Base-by-base conservation (phyloP, 2,888 invertebrate species). In the Cephonodes hylas region DNA sequence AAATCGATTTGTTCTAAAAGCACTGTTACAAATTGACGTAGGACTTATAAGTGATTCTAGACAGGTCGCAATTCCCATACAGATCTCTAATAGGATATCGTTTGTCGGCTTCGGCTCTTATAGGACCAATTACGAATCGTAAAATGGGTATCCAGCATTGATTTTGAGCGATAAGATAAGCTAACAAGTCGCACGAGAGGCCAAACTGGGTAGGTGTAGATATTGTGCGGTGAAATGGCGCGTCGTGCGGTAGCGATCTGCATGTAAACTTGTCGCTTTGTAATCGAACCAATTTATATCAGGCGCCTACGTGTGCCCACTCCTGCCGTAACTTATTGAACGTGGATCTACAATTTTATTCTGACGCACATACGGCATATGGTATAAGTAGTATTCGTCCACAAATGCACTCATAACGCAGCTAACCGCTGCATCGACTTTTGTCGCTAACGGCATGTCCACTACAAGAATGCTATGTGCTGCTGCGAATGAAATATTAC, bases 271-370 rank as follows among this genome's bases (percentile, higher is more conserved):
- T 83, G 84, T 81, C 77, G 73, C 74, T 75, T 78, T 81, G 80
- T 81, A 83, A 84, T 80, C 76, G 76, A 77, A 79, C 73, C 77
- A 79, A 83, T 80, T 81, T 81, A 81, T 81, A 80, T 76, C 73
- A 72, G 74, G 77, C 75, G 74, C 75, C 74, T 57, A 34, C 34
- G 69, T 69, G 64, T 69, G 66, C 67, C 65, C 73, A 70, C 62
- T 68, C 65, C 61, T 63, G 58, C 59, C 58, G 60, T 64, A 61
- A 66, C 58, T 70, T 65, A 66, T 65, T 62, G 45, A 48, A 42
- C 13, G 22, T 59, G 27, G 6, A 22, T 27, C 42, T 61, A 57
- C 44, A 15, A 31, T 15, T 46, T 38, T 61, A 34, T 61, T 45
- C 44, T 44, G 42, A 59, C 44, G 42, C 18, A 59, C 25, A 13